Percentiles rank a stretch among this genome's conserved stretches.
Evolutionary conservation across 2,113 vertebrate genomes (phyloP).

Genomic region (Rhipidura dahli): DNA sequence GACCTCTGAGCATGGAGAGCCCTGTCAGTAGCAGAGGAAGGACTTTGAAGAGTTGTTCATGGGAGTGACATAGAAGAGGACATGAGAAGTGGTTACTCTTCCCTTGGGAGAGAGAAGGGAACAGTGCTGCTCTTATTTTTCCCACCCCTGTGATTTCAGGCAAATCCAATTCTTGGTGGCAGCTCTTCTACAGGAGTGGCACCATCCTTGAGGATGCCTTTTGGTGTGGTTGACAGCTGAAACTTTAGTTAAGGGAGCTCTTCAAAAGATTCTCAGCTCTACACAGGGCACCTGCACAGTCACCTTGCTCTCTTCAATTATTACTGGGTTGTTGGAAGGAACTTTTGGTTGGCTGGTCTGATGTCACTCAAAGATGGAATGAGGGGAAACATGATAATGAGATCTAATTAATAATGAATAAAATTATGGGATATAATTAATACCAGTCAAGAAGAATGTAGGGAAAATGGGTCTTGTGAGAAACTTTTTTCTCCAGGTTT

Average conservation of each 20-base stretch:
- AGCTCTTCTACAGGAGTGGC: not conserved
- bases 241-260: not conserved
- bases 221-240: rapidly evolving
- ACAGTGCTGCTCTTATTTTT: rapidly evolving
- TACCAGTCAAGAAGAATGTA: not conserved
- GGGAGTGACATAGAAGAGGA: not conserved
- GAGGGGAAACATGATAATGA: not conserved
- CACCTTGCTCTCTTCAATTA: rapidly evolving
- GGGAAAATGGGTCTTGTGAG: constrained; percentile 28
- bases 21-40: not conserved
- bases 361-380: not conserved
- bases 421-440: constrained; percentile 11
- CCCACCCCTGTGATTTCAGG: not conserved
- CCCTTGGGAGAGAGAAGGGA: not conserved
- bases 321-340: not conserved
- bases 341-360: not conserved
- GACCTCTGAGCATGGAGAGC: not conserved
- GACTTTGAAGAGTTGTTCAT: rapidly evolving
- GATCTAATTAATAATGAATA: constrained; percentile 16
- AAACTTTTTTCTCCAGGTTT: not conserved
- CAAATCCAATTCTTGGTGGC: not conserved
- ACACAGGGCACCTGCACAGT: rapidly evolving
- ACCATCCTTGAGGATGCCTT: not conserved
- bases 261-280: not conserved
- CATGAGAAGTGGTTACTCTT: not conserved